phyloP scores from a whole-genome alignment of 1,140 invertebrate genomes.

The Drosophila guanche region DNA sequence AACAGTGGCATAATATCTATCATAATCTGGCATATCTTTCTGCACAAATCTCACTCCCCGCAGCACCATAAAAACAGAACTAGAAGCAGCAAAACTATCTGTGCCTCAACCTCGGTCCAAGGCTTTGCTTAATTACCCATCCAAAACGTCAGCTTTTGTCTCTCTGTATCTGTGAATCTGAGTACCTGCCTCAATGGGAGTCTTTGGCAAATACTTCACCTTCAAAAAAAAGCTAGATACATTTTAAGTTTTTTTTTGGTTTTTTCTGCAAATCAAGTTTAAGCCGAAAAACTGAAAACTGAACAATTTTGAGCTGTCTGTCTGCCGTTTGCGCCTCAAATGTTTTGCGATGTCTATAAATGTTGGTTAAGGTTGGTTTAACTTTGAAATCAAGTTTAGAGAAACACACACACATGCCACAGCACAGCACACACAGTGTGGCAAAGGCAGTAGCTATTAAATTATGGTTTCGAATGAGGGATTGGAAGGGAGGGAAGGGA shows the following conservation, averaged over 20 bases:
- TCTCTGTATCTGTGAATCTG: slow-evolving; percentile 13
- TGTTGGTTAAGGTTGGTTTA: slow-evolving; percentile 80
- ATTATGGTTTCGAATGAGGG: slow-evolving; percentile 24
- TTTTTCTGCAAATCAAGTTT: slow-evolving; percentile 75
- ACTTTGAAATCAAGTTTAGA: slow-evolving; percentile 79
- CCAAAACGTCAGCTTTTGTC: slow-evolving; percentile 21
- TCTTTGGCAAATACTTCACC: slow-evolving; percentile 50
- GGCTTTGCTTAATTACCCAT: slow-evolving; percentile 47
- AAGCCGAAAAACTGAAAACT: slow-evolving; percentile 56
- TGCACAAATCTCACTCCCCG: no score
- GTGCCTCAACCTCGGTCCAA: slow-evolving; percentile 7
- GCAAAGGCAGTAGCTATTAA: slow-evolving; percentile 40
- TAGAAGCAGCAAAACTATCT: slow-evolving; percentile 18
- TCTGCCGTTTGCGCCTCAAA: slow-evolving; percentile 56
- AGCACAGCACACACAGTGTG: slow-evolving; percentile 1
- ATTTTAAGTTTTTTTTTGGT: background rate
- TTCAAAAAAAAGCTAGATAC: slow-evolving; percentile 43
- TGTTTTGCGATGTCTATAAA: slow-evolving; percentile 70
- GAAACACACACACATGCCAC: slow-evolving; percentile 19
- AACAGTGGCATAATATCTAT: no score
- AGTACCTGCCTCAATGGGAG: slow-evolving; percentile 63
- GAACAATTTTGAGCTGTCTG: slow-evolving; percentile 11
- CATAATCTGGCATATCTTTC: no score
- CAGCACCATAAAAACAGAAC: background rate
- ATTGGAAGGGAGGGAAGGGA: background rate